Base-by-base conservation (phyloP, 2,888 invertebrate genomes). In the Epistrophe grossulariae region DNA sequence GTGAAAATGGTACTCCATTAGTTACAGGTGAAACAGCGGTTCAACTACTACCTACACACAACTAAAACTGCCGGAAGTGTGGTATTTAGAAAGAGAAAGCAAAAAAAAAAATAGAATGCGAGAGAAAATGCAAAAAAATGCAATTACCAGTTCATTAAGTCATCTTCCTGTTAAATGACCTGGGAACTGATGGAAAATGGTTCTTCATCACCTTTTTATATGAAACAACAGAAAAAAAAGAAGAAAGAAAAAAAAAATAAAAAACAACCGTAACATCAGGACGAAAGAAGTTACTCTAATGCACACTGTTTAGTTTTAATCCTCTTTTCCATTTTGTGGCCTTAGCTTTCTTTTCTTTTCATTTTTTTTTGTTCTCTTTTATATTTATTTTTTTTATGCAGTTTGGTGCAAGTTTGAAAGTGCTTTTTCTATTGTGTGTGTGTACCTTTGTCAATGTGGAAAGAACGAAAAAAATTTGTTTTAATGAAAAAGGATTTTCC, bases 91-190 rank as follows among this genome's bases (percentile, higher is more conserved):
- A 68, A 68, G n/a, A 40, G 19, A 79, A 57, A 81, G n/a, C 15
- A 57, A 83, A 6, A 35, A 9, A 35, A 68, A 66, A 59, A 19
- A 59, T 38, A 2, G 10, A 55, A 55, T 55, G 55, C 45, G n/a
- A 8, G 15, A 43, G 70, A 88, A 88, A 76, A 70, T 52, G 40
- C 31, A 62, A 79, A 83, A 84, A 62, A 77, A 77, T 77, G 74
- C 74, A 87, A 83, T 83, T 83, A 87, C 83, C 71, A 68, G 83
- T 87, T 87, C 84, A 88, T 84, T 88, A 80, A 84, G 79, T 79
- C 76, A 88, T 84, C 84, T 87, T 83, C 66, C 64, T 71, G 79
- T 76, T 79, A 59, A 87, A 87, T 79, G 79, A 73, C 70, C 71
- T 71, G 66, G 17, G 28, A 59, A 79, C 73, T 73, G 78, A 60